A percentile compares a stretch with the other conserved stretches of the same genome.
These are phyloP conservation scores for Chaetura pelagica DNA, from an alignment of 2,113 vertebrate genomes.

Conservation along the genomic window DNA sequence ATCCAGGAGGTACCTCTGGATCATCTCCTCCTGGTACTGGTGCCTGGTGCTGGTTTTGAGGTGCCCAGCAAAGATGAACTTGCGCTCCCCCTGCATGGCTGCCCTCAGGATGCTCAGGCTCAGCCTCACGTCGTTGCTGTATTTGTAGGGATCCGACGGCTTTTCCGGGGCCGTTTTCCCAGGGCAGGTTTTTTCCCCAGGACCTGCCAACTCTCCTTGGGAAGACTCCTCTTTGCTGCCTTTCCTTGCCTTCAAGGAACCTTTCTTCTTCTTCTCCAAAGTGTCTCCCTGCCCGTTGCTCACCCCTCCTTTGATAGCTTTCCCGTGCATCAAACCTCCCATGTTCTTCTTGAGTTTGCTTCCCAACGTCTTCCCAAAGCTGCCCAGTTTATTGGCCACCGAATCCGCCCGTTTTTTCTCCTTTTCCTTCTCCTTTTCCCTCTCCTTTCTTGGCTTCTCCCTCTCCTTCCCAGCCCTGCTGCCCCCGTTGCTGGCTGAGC, in stretches of 20 bases:
- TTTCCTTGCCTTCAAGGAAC: constrained; percentile 84
- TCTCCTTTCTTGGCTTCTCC: constrained; percentile 76
- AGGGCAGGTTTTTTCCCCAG: constrained; percentile 67
- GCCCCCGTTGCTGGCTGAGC: constrained; percentile 86
- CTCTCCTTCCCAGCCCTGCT: constrained; percentile 67
- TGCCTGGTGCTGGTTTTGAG: constrained; percentile 92
- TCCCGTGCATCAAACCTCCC: constrained; percentile 92
- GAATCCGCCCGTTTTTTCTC: constrained; percentile 92
- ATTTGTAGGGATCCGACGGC: constrained; percentile 79
- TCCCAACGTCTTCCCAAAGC: constrained; percentile 94
- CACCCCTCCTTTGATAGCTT: constrained; percentile 63
- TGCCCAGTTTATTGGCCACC: constrained; percentile 95
- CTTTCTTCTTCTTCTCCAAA: constrained; percentile 90
- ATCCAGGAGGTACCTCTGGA: constrained; percentile 90
- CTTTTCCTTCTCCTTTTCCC: constrained; percentile 84
- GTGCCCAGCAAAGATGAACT: constrained; percentile 88
- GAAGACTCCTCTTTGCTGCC: constrained; percentile 86
- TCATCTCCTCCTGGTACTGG: constrained; percentile 98
- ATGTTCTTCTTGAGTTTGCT: constrained; percentile 96
- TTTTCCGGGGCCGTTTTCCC: constrained; percentile 58
- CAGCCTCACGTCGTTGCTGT: constrained; percentile 89
- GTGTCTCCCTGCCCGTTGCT: constrained; percentile 77
- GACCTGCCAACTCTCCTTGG: constrained; percentile 7
- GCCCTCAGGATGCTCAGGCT: constrained; percentile 89
- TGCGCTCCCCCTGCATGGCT: constrained; percentile 93